phyloP scores from a whole-genome alignment of 2,113 vertebrate species.

The Stictonetta naevosa region DNA sequence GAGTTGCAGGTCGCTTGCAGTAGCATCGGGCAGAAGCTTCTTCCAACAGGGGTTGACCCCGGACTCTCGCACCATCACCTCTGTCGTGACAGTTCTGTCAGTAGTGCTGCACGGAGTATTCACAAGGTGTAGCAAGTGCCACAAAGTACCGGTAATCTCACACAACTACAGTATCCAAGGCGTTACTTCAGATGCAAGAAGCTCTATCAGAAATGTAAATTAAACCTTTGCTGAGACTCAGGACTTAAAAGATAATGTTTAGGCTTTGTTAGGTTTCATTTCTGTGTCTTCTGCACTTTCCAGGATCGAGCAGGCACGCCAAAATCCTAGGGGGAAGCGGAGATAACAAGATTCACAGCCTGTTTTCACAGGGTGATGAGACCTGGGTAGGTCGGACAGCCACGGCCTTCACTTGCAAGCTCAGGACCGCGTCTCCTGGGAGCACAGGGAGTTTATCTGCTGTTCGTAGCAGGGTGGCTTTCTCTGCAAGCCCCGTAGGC shows the following conservation, averaged over 20 bases:
- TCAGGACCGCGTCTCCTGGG: neutral
- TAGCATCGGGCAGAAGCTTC: conserved; percentile 15
- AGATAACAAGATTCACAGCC: neutral
- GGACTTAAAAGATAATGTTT: conserved; percentile 23
- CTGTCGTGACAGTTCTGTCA: conserved; percentile 19
- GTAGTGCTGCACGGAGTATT: conserved; percentile 25
- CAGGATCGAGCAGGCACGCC: neutral
- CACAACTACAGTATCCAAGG: conserved; percentile 20
- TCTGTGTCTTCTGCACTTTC: neutral
- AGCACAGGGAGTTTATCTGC: neutral
- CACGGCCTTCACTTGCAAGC: neutral
- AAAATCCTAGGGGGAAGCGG: conserved; percentile 40
- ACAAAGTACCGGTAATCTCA: conserved; percentile 38
- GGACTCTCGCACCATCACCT: conserved; percentile 16
- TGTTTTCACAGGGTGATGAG: conserved; percentile 33
- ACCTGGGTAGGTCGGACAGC: conserved; percentile 8
- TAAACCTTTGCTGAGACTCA: conserved; percentile 33
- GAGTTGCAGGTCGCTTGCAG: neutral
- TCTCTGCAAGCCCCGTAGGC: neutral
- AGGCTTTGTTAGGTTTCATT: conserved; percentile 39
- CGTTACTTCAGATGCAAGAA: conserved; percentile 30
- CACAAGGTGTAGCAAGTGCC: conserved; percentile 35
- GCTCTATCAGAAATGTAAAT: conserved; percentile 53
- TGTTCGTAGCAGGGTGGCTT: neutral
- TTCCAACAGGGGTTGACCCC: conserved; percentile 2